Evolutionary conservation across 2,888 invertebrate species (phyloP), one percentile per base, ranked within the genome.

Genomic region (Baronia brevicornis): DNA sequence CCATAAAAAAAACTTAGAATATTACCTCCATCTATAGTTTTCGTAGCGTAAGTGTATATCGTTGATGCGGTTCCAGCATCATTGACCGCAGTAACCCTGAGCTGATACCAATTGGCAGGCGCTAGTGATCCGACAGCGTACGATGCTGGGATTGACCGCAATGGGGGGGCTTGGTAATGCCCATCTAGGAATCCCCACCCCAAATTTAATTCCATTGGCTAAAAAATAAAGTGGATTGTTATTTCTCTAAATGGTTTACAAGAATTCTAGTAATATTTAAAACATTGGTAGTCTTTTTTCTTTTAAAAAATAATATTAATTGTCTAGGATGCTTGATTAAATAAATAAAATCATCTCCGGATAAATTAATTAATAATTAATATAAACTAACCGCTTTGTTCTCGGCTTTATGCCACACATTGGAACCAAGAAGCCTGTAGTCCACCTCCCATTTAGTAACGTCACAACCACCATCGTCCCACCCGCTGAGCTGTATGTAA

Each of bases 401-500:
- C 39, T 78, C 85, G 20, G 74, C 77, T 32, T 71, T 54, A 10
- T 68, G 68, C 84, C 88, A 88, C 1, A 73, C 51, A 22, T 61
- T 70, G 4, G 80, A 70, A 0, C 80, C 87, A 5, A 89, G 62
- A 1, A 84, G 74, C 25, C 89, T 82, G 54, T 90, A 90, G 56
- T 93, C 91, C 3, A 95, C 90, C 9, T 92, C 91, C 82, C 93
- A 95, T 46, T 91, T 90, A 24, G 88, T 88, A 60, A 95, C 91
- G 38, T 92, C 90, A 79, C 96, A 96, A 5, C 94, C 95, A 1
- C 93, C 92, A 50, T 92, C 91, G 30, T 91, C 91, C 96, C 96
- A 96, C 1, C 91, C 89, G 42, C 90, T 88, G 26, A 96, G 86
- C 64, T 93, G 91, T 30, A 96, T 85, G 59, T 91, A 90, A 24